Evolutionary conservation across 2,888 invertebrate species (phyloP), one percentile per base, ranked within the genome.

Genomic region (Thera obeliscata): DNA sequence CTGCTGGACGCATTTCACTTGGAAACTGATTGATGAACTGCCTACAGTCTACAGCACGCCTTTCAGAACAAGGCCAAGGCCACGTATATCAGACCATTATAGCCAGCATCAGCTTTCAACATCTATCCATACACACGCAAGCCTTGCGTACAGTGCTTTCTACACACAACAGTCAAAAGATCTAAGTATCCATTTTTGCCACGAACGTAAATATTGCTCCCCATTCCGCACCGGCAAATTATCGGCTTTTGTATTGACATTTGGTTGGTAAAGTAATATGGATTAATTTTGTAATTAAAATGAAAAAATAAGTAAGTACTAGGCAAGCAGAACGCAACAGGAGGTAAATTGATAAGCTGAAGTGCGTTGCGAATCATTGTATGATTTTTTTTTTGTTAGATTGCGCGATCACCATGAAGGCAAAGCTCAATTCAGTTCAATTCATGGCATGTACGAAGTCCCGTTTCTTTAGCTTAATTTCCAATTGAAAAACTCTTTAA

Each of bases 1-100:
- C 74, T 56, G 41, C 56, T 41, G 7, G 43, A 56, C 12, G 41
- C 22, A 36, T 56, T 56, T 41, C 41, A 56, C 56, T 56, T 33
- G 33, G 33, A 22, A 12, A 12, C 12, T 33, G 6, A 3, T 33
- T 52, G 52, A 33, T 46, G 9, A 46, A 7, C 9, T 41, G 9
- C 3, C 6, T 38, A 52, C 33, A 9, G 9, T 33, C 22, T 9
- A 52, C 6, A 2, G 7, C 48, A 22, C 6, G 12, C 22, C 50
- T 50, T 50, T 22, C 7, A 22, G n/a, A 11, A 2, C 7, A 2
- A 50, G n/a, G n/a, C 9, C 7, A 2, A 50, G 0, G 6, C 7
- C 12, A 2, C 50, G 12, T 5, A 50, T 7, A 50, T 2, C 22
- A 46, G 22, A 22, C 9, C 9, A 46, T 46, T 9, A 9, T 7